phyloP scores from a whole-genome alignment of 1,140 invertebrate genomes.

The Ceratosolen fusciceps region DNA sequence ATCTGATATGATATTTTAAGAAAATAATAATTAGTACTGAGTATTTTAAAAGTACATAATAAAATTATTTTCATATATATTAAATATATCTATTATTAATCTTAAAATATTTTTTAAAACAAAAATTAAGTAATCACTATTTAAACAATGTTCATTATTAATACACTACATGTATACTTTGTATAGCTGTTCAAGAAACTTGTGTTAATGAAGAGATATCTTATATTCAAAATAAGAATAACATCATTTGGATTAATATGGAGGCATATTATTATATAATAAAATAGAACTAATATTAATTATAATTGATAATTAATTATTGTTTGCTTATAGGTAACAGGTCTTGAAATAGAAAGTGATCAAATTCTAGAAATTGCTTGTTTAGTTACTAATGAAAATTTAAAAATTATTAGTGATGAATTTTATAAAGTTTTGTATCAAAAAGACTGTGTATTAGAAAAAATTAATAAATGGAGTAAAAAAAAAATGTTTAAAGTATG shows the following conservation, averaged over 20 bases:
- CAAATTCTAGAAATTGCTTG: conserved; percentile 91
- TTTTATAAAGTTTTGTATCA: conserved; percentile 88
- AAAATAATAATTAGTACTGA: neutral
- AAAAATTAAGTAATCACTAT: neutral
- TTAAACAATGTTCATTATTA: neutral
- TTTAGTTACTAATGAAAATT: conserved; percentile 85
- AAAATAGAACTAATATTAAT: neutral
- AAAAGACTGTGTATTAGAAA: conserved; percentile 78
- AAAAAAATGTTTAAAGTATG: conserved; percentile 77
- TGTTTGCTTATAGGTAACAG: conserved; percentile 66
- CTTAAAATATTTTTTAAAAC: too few species aligned
- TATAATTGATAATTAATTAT: conserved; percentile 1
- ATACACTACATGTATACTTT: neutral
- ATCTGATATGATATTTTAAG: neutral
- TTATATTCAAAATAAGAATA: conserved; percentile 24
- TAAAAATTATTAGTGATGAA: conserved; percentile 85
- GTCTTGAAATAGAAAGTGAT: conserved; percentile 82
- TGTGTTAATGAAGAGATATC: neutral
- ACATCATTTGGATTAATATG: conserved; percentile 63
- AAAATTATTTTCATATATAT: too few species aligned
- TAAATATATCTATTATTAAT: too few species aligned
- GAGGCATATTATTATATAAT: conserved; percentile 52
- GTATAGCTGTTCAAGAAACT: neutral
- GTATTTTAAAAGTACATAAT: neutral
- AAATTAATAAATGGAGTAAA: conserved; percentile 88